Evolutionary conservation across 2,888 invertebrate genomes (phyloP).

Genomic region (Stenotaenia linearis): DNA sequence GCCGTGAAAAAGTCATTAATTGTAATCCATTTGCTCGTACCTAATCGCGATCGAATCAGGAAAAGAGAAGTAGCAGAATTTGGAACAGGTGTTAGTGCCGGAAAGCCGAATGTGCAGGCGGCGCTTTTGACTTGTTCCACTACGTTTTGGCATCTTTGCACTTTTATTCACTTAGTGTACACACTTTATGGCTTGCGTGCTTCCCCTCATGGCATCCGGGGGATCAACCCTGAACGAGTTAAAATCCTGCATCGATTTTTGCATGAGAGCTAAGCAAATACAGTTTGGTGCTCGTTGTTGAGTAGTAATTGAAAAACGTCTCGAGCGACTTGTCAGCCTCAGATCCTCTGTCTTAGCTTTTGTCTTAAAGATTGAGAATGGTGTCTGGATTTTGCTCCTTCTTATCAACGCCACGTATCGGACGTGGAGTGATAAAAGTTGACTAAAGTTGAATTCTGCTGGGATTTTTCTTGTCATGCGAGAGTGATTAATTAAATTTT

Average conservation of each 20-base stretch:
- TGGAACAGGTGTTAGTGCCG: conserved; percentile 19
- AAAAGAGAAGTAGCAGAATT: not conserved
- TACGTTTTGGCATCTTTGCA: conserved; percentile 5
- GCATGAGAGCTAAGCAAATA: not conserved
- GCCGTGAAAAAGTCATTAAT: conserved; percentile 2
- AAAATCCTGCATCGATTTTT: conserved; percentile 6
- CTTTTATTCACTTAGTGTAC: conserved; percentile 14
- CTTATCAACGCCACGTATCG: not conserved
- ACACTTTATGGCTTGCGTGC: conserved; percentile 1
- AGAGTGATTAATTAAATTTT: no score
- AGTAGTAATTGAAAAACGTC: conserved; percentile 15
- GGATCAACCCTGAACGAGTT: conserved; percentile 11
- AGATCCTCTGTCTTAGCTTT: not conserved
- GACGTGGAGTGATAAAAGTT: not conserved
- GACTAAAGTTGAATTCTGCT: not conserved
- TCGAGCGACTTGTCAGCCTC: conserved; percentile 3
- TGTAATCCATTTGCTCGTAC: conserved; percentile 6
- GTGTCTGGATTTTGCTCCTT: not conserved
- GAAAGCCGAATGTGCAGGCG: not conserved
- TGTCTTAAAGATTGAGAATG: not conserved
- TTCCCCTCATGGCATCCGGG: conserved; percentile 1
- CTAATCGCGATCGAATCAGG: conserved; percentile 19
- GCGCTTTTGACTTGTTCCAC: not conserved
- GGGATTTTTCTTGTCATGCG: not conserved
- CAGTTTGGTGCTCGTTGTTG: not conserved